Percentiles rank a stretch among this genome's conserved stretches.
Conservation (phyloP, 2,888 invertebrate species). For the Xiphydria camelus region DNA sequence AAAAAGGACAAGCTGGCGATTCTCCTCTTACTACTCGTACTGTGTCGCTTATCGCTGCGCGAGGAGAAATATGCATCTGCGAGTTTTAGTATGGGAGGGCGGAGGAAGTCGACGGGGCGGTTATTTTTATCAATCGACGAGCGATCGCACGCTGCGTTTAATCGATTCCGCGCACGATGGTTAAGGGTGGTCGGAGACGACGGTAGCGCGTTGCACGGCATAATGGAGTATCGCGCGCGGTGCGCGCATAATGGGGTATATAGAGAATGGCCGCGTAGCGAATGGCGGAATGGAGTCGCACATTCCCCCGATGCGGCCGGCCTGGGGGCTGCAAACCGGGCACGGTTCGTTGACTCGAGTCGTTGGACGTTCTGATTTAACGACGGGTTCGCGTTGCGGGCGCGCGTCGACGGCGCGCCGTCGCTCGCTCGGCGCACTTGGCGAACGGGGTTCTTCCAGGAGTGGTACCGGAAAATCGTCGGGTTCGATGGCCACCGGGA, state of each 20-base stretch:
- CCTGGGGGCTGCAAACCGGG: constrained; percentile 35
- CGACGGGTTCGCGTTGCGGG: constrained; percentile 12
- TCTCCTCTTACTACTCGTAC: too few species aligned
- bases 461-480: too few species aligned
- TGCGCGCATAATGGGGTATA: constrained; percentile 52
- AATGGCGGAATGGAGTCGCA: constrained; percentile 28
- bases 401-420: constrained; percentile 12
- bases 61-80: too few species aligned
- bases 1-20: too few species aligned
- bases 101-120: too few species aligned
- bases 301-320: constrained; percentile 2
- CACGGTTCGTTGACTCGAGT: constrained; percentile 48
- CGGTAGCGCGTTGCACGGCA: constrained; percentile 49
- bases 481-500: too few species aligned
- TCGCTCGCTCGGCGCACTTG: constrained; percentile 18
- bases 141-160: too few species aligned
- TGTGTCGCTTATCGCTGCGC: too few species aligned
- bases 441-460: too few species aligned
- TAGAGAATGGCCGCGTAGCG: constrained; percentile 48
- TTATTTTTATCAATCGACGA: constrained; percentile 21
- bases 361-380: constrained; percentile 50
- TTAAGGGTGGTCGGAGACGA: constrained; percentile 35
- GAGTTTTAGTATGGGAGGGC: too few species aligned
- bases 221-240: constrained; percentile 48
- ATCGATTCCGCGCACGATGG: too few species aligned